Conservation (phyloP, 2,797 vertebrate species). For the Pseudomugil gertrudae region DNA sequence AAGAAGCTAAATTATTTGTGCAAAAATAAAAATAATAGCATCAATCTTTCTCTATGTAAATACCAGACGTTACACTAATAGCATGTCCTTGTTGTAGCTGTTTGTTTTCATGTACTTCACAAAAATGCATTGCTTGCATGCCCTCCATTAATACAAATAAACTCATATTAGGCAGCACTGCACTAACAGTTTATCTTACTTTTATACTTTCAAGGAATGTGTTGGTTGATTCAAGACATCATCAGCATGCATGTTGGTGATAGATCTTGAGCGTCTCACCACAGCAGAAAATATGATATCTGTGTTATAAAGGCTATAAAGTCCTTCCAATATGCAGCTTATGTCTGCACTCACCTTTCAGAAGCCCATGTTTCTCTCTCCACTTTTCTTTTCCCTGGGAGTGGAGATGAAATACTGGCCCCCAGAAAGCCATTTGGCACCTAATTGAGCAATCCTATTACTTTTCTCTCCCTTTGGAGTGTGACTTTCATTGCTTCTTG, state of each 20-base stretch:
- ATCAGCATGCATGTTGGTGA: slow-evolving; percentile 60
- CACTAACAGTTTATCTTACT: slow-evolving; percentile 56
- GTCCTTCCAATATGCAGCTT: slow-evolving; percentile 79
- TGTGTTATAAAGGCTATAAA: slow-evolving; percentile 81
- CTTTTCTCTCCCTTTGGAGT: slow-evolving; percentile 82
- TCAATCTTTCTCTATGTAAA: slow-evolving; percentile 15
- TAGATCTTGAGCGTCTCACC: slow-evolving; percentile 61
- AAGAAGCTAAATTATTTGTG: slow-evolving; percentile 46
- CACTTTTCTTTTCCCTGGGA: slow-evolving; percentile 79
- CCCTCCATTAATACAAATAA: slow-evolving; percentile 49
- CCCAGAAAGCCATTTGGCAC: slow-evolving; percentile 85
- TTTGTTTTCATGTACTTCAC: slow-evolving; percentile 12
- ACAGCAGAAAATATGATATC: slow-evolving; percentile 55
- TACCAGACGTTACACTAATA: slow-evolving; percentile 11
- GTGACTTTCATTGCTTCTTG: slow-evolving; percentile 78
- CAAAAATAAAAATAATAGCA: slow-evolving; percentile 39
- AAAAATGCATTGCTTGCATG: slow-evolving; percentile 22
- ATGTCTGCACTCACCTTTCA: slow-evolving; percentile 77
- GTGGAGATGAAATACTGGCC: slow-evolving; percentile 84
- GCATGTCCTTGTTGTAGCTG: slow-evolving; percentile 25
- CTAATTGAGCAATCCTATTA: slow-evolving; percentile 88
- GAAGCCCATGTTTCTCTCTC: slow-evolving; percentile 71
- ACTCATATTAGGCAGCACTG: slow-evolving; percentile 38
- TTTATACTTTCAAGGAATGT: slow-evolving; percentile 40
- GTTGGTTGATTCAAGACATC: slow-evolving; percentile 52